phyloP scores from a whole-genome alignment of 2,797 vertebrate genomes.

The Telmatherina bonti region DNA sequence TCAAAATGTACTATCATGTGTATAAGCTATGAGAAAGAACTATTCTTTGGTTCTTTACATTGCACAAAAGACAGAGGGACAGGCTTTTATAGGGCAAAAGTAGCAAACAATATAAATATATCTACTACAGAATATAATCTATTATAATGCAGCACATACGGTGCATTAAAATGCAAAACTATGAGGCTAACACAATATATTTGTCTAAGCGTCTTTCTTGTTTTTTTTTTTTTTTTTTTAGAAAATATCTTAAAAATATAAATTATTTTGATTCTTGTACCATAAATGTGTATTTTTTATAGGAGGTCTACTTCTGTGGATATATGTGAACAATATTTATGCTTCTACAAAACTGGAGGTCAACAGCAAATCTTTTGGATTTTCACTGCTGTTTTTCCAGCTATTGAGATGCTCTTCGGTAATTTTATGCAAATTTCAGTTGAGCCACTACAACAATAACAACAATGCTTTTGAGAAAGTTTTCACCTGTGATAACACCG shows the following conservation, averaged over 20 bases:
- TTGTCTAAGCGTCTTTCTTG: constrained; percentile 65
- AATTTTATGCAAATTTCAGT: constrained; percentile 31
- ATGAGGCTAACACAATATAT: constrained; percentile 71
- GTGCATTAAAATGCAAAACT: constrained; percentile 70
- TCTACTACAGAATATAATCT: constrained; percentile 51
- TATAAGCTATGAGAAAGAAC: constrained; percentile 59
- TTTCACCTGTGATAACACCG: constrained; percentile 19
- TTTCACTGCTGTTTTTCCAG: constrained; percentile 55
- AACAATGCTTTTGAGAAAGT: constrained; percentile 13
- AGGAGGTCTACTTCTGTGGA: constrained; percentile 46
- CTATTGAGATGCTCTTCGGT: constrained; percentile 16
- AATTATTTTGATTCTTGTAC: constrained; percentile 70
- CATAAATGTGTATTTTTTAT: constrained; percentile 57
- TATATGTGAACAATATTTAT: constrained; percentile 55
- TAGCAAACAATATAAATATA: constrained; percentile 73
- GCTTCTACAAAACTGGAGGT: constrained; percentile 49
- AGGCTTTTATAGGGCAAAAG: constrained; percentile 57
- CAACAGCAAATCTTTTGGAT: constrained; percentile 39
- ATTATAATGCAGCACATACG: constrained; percentile 61
- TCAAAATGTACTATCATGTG: constrained; percentile 26
- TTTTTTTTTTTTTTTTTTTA: constrained; percentile 79
- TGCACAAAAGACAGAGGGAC: constrained; percentile 63
- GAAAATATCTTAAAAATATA: constrained; percentile 85
- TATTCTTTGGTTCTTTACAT: constrained; percentile 82
- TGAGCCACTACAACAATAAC: constrained; percentile 34